A percentile compares a stretch with the other conserved stretches of the same genome.
Conservation (phyloP, 1,140 invertebrate genomes). For the Conus betulinus region DNA sequence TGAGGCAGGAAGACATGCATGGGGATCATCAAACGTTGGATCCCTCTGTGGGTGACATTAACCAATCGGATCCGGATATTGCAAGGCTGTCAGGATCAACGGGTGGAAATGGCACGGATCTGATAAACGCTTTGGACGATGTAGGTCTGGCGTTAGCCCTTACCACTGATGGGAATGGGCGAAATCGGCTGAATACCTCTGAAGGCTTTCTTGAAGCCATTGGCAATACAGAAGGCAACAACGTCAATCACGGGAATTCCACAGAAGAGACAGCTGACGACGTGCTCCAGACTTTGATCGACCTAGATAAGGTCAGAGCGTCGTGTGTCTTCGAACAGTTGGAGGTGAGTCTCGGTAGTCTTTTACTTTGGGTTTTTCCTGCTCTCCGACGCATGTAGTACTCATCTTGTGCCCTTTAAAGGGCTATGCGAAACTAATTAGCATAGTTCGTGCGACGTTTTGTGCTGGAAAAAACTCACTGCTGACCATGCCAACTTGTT, state of each 20-base stretch:
- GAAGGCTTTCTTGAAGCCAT: background rate
- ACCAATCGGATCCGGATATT: background rate
- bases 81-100: background rate
- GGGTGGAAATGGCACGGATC: too few species aligned
- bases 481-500: background rate
- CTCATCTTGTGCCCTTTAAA: background rate
- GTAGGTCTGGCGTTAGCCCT: too few species aligned
- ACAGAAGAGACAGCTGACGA: background rate
- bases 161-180: background rate
- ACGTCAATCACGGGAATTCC: background rate
- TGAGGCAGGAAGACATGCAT: background rate
- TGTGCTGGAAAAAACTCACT: background rate
- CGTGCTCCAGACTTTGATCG: background rate
- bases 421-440: background rate
- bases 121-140: too few species aligned
- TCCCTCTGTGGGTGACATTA: too few species aligned
- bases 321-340: background rate
- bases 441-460: background rate
- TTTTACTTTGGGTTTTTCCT: background rate
- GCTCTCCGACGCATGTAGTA: background rate
- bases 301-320: background rate
- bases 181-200: too few species aligned
- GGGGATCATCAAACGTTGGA: too few species aligned
- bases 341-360: background rate
- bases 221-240: background rate